Evolutionary conservation across 1,140 invertebrate genomes (phyloP).

Genomic region (Colletes latitarsis): DNA sequence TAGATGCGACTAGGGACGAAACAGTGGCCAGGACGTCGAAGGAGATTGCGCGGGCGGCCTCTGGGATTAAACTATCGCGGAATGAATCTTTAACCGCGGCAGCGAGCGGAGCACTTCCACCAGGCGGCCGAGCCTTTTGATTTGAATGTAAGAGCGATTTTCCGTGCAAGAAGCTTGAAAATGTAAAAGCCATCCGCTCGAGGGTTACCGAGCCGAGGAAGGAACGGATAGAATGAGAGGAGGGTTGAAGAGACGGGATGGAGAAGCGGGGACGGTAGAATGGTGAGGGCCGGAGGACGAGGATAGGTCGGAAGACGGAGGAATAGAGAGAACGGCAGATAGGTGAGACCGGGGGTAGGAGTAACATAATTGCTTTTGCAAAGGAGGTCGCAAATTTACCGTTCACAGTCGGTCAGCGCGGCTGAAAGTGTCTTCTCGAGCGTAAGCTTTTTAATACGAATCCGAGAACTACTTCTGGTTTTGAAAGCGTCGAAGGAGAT

Average conservation of each 20-base stretch:
- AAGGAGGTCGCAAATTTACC: conserved; percentile 66
- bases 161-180: conserved; percentile 64
- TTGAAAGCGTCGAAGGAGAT: conserved; percentile 63
- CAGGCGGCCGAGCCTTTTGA: conserved; percentile 57
- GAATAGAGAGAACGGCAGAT: conserved; percentile 25
- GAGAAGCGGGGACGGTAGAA: neutral
- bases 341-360: conserved; percentile 35
- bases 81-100: conserved; percentile 52
- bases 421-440: conserved; percentile 67
- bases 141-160: conserved; percentile 69
- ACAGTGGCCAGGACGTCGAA: conserved; percentile 33
- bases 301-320: neutral
- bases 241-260: neutral
- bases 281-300: neutral
- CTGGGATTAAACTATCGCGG: conserved; percentile 53
- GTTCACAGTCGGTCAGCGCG: conserved; percentile 65
- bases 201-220: conserved; percentile 39
- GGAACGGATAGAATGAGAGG: conserved; percentile 7
- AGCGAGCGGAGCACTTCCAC: conserved; percentile 38
- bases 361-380: conserved; percentile 68
- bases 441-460: conserved; percentile 71
- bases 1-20: neutral
- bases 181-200: conserved; percentile 63
- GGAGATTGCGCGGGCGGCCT: conserved; percentile 31
- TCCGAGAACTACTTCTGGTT: conserved; percentile 68